Percentiles rank a stretch among this genome's conserved stretches.
Conservation (phyloP, 37 sponge, comb jelly and placozoan species). For the Hexactinellida sp. region DNA sequence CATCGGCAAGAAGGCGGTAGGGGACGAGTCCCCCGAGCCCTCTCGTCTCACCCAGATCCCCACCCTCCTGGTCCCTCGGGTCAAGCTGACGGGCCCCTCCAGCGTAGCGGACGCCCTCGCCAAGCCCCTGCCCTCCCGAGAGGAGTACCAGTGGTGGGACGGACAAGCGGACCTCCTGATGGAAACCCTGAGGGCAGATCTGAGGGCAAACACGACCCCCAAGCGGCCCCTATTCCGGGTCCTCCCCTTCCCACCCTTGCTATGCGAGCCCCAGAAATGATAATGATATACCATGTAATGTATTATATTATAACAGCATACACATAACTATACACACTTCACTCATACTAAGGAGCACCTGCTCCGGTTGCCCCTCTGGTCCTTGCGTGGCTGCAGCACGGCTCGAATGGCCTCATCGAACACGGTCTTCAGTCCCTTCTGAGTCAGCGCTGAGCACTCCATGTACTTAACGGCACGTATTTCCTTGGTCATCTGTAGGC, state of each 20-base stretch:
- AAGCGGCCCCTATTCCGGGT: neutral
- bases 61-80: neutral
- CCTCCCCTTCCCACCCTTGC: neutral
- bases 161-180: neutral
- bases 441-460: slow-evolving; percentile 65
- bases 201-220: neutral
- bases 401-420: slow-evolving; percentile 79
- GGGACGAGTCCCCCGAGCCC: neutral
- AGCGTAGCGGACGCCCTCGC: slow-evolving; percentile 2
- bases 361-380: slow-evolving; percentile 9
- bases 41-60: neutral
- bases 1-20: neutral
- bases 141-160: neutral
- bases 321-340: neutral
- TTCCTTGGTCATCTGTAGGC: slow-evolving; percentile 44
- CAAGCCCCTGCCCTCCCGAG: neutral
- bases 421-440: slow-evolving; percentile 47
- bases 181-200: neutral
- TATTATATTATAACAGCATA: neutral
- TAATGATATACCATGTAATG: neutral
- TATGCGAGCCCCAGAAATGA: neutral
- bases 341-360: too few species aligned
- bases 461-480: slow-evolving; percentile 46
- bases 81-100: neutral
- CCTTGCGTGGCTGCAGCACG: slow-evolving; percentile 58